A percentile compares a stretch with the other conserved stretches of the same genome.
These are phyloP conservation scores for Acanthurus leucopareius DNA, from an alignment of 2,797 vertebrate genomes.

Conservation along the genomic window DNA sequence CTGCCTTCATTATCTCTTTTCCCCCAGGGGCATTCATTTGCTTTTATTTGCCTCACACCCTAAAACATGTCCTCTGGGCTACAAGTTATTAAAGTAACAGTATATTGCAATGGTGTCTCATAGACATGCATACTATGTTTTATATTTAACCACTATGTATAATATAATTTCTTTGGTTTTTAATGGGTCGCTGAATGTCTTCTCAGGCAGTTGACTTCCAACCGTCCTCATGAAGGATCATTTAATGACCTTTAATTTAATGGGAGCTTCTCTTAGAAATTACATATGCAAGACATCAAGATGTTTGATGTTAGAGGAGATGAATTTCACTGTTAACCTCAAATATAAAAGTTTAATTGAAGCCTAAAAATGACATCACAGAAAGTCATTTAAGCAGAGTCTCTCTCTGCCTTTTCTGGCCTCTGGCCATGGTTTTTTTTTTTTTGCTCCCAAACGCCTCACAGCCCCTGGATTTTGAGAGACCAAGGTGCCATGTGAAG, in stretches of 20 bases:
- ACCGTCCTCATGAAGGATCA: not conserved
- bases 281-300: conserved; percentile 11
- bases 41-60: conserved; percentile 8
- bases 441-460: not conserved
- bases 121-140: conserved; percentile 2
- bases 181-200: conserved; percentile 34
- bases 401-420: not conserved
- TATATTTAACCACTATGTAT: conserved; percentile 11
- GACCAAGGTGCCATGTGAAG: not conserved
- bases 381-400: not conserved
- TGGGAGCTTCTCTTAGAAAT: conserved; percentile 32
- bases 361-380: not conserved
- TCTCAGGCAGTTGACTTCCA: conserved; percentile 13
- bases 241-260: conserved; percentile 44
- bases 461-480: not conserved
- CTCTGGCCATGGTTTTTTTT: not conserved
- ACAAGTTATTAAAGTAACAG: not conserved
- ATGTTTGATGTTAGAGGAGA: conserved; percentile 14
- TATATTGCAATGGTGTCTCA: conserved; percentile 29
- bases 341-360: conserved; percentile 15
- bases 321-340: conserved; percentile 25
- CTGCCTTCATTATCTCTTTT: conserved; percentile 33
- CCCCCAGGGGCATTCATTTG: conserved; percentile 8
- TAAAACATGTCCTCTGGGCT: conserved; percentile 18
- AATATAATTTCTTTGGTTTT: conserved; percentile 11